Conservation (phyloP, 2,113 vertebrate species). For the Anser brachyrhynchus region DNA sequence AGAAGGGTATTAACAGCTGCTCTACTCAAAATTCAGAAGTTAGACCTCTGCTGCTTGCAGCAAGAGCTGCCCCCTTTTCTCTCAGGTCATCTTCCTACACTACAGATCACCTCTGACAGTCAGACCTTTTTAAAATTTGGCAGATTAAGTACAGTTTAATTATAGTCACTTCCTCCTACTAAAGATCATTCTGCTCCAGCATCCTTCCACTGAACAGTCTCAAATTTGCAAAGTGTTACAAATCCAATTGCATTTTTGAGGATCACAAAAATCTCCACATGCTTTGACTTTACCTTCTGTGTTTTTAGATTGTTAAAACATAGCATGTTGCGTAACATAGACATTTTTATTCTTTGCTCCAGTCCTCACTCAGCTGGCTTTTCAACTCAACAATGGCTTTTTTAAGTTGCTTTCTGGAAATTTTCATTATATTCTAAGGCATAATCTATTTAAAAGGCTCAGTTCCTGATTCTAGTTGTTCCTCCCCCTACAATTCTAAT, state of each 20-base stretch:
- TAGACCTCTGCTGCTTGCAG: not conserved
- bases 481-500: not conserved
- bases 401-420: not conserved
- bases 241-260: not conserved
- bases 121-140: not conserved
- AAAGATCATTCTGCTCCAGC: not conserved
- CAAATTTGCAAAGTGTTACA: not conserved
- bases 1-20: not conserved
- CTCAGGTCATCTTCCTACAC: not conserved
- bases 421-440: not conserved
- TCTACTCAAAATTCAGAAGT: not conserved
- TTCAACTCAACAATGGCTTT: not conserved
- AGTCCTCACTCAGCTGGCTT: not conserved
- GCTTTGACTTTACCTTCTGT: not conserved
- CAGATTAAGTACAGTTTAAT: not conserved
- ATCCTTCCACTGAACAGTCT: not conserved
- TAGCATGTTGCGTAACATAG: not conserved
- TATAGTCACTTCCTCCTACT: not conserved
- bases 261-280: not conserved
- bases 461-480: not conserved
- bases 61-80: not conserved
- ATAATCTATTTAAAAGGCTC: not conserved
- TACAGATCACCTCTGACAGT: rapidly evolving
- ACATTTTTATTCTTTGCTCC: not conserved
- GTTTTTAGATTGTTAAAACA: not conserved